These are phyloP conservation scores for human DNA, from an alignment of 2,113 vertebrate genomes.

Conservation along the genomic window GRCh38 chr7:100893001-100893500, in stretches of 20 bases:
- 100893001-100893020: neutral
- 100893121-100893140: neutral
- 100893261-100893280: slow-evolving; percentile 84
- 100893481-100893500: slow-evolving; percentile 89
- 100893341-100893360: slow-evolving; percentile 84
- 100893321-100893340: slow-evolving; percentile 89
- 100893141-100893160: slow-evolving; percentile 12
- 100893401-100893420: slow-evolving; percentile 87
- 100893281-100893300: slow-evolving; percentile 91
- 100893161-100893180: slow-evolving; percentile 84
- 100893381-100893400: slow-evolving; percentile 87
- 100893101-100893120: neutral
- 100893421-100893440: slow-evolving; percentile 92
- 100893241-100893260: slow-evolving; percentile 95
- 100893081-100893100: neutral
- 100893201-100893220: slow-evolving; percentile 90
- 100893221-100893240: slow-evolving; percentile 91
- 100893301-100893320: slow-evolving; percentile 86
- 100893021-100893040: slow-evolving; percentile 20
- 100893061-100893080: neutral
- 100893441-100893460: slow-evolving; percentile 93
- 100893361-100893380: slow-evolving; percentile 87
- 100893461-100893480: slow-evolving; percentile 90
- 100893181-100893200: slow-evolving; percentile 88
- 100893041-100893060: neutral